These are phyloP conservation scores for Chaetops frenatus DNA, from an alignment of 2,113 vertebrate genomes.

Conservation along the genomic window DNA sequence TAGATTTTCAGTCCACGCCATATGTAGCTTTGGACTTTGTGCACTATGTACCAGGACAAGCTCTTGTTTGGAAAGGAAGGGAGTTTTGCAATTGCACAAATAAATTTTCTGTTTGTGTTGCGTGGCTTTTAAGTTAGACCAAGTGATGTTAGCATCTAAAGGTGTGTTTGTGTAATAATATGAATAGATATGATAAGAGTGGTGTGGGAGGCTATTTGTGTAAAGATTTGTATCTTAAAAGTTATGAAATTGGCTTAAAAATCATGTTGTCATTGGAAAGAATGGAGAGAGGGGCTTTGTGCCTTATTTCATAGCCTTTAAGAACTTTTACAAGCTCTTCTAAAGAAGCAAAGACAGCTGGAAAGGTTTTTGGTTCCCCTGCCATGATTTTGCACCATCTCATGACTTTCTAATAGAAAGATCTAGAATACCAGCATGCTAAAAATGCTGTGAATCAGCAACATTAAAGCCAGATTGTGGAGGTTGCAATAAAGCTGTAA, in stretches of 20 bases:
- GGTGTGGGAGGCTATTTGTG: neutral
- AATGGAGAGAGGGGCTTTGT: neutral
- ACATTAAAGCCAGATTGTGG: neutral
- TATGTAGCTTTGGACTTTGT: neutral
- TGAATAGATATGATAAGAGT: neutral
- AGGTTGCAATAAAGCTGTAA: neutral
- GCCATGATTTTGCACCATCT: neutral
- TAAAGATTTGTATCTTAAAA: neutral
- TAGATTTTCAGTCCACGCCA: neutral
- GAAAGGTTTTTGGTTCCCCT: neutral
- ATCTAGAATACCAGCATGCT: neutral
- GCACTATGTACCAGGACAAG: neutral
- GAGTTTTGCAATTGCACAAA: neutral
- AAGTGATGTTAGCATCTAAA: neutral
- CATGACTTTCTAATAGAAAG: neutral
- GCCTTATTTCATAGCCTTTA: neutral
- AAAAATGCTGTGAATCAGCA: neutral
- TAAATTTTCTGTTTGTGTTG: neutral
- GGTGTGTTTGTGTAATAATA: neutral
- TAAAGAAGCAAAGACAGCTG: neutral
- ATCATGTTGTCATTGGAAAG: neutral
- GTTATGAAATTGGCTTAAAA: neutral
- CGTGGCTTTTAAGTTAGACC: neutral
- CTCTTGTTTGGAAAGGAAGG: neutral
- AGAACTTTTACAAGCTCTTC: neutral